Conservation (phyloP, 2,113 vertebrate genomes). For the Saccopteryx leptura region DNA sequence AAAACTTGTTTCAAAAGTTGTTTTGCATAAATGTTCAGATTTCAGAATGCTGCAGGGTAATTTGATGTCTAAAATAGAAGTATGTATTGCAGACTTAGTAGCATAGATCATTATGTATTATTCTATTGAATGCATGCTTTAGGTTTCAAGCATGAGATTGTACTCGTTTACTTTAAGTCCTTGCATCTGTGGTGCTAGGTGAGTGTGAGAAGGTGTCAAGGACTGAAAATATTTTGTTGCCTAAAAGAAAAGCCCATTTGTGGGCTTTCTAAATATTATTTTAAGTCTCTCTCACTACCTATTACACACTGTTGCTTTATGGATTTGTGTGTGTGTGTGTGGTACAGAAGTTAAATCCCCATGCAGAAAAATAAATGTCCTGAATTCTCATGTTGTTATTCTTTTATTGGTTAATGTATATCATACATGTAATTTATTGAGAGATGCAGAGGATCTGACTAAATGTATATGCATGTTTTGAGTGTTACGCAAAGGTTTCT, state of each 20-base stretch:
- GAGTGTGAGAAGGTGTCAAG: constrained; percentile 86
- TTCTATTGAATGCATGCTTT: constrained; percentile 86
- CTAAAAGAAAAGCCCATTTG: constrained; percentile 70
- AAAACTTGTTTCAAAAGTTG: constrained; percentile 54
- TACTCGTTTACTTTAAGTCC: constrained; percentile 85
- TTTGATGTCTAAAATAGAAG: constrained; percentile 73
- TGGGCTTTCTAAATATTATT: constrained; percentile 66
- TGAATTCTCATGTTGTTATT: constrained; percentile 82
- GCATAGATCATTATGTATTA: constrained; percentile 78
- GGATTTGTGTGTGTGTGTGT: constrained; percentile 74
- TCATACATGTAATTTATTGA: constrained; percentile 88
- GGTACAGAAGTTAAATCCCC: constrained; percentile 70
- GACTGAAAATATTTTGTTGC: constrained; percentile 84
- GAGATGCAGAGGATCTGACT: constrained; percentile 78
- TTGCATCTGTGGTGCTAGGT: constrained; percentile 90
- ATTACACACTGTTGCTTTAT: constrained; percentile 71
- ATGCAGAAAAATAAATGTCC: constrained; percentile 80
- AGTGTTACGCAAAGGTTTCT: constrained; percentile 69
- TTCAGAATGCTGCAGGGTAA: constrained; percentile 77
- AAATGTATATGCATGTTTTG: constrained; percentile 83
- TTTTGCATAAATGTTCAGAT: constrained; percentile 76
- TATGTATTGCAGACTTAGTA: constrained; percentile 77
- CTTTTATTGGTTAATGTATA: constrained; percentile 82
- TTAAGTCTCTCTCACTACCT: constrained; percentile 76
- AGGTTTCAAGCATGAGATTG: constrained; percentile 86